Percentiles rank a stretch among this genome's conserved stretches.
Evolutionary conservation across 2,797 vertebrate species (phyloP).

Genomic region (Coluber constrictor): DNA sequence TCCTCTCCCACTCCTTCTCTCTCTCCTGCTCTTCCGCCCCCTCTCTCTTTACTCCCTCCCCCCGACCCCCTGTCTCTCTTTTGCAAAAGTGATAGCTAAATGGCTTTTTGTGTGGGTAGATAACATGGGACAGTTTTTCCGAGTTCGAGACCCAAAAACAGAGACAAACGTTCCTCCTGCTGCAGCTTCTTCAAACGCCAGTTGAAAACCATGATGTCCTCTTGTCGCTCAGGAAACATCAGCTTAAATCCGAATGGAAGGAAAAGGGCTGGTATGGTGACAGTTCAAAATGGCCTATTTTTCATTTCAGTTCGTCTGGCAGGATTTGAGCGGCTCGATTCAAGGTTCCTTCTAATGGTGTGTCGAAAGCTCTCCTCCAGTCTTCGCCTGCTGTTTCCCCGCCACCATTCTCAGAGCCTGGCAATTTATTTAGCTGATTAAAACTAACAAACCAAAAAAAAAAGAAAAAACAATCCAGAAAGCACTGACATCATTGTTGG

Average conservation of each 20-base stretch:
- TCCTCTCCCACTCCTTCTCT: too few species aligned
- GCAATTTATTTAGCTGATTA: background rate
- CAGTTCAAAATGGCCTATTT: background rate
- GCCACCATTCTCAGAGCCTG: background rate
- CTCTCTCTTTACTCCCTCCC: too few species aligned
- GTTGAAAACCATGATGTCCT: background rate
- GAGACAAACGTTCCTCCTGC: background rate
- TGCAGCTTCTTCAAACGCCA: background rate
- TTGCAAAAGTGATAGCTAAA: background rate
- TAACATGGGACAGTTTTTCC: background rate
- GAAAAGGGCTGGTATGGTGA: background rate
- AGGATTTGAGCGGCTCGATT: background rate
- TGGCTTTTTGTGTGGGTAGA: background rate
- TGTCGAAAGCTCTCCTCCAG: background rate
- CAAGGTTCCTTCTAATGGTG: background rate
- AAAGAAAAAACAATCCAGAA: background rate
- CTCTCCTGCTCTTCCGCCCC: too few species aligned
- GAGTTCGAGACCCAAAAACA: background rate
- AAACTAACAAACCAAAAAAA: background rate
- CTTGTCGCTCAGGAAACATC: background rate
- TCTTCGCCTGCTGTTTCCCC: background rate
- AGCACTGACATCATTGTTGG: background rate
- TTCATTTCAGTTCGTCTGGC: background rate
- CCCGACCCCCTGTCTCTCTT: background rate
- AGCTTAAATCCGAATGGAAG: background rate